Base-by-base conservation (phyloP, 1,140 invertebrate species). In the Brachionus manjavacas region DNA sequence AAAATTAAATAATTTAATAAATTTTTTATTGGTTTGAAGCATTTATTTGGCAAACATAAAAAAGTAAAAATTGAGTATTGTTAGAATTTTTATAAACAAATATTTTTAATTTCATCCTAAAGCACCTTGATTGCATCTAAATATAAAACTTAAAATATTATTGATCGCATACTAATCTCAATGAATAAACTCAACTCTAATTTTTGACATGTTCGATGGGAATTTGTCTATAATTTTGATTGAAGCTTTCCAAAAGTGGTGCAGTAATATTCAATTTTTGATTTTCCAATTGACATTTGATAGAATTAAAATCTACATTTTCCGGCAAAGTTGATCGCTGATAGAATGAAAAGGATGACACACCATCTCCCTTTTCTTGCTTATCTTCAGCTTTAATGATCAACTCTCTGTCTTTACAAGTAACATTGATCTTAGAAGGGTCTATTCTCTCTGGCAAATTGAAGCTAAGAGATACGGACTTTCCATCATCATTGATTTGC, bases 351-450 rank as follows among this genome's bases (percentile, higher is more conserved):
- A 81, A 60, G n/a, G 52, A 64, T 16, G 79, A 66, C 52, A 43
- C 12, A 12, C 39, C 41, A 68, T 81, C 52, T 39, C 43, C 35
- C 16, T 60, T 64, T 46, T 81, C 79, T 43, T 25, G 25, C 35
- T 81, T 81, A 35, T 81, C 79, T 35, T 81, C 79, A 25, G 79
- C 79, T 68, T 64, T 60, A n/a, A 81, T 46, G 2, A 81, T 81
- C 12, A 81, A 25, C 16, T 81, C 79, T 43, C 52, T 60, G 39
- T 81, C 79, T 43, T 81, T 81, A 14, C 79, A 81, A 23, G 79
- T 64, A 64, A 81, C 79, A 43, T 81, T 81, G 31, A 81, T 68
- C 60, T 81, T 81, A 8, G 52, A 41, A 7, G 79, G 79, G 35
- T 81, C 79, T n/a, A 81, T 35, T 64, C 39, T 60, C 20, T 81